A percentile compares a stretch with the other conserved stretches of the same genome.
phyloP scores from a whole-genome alignment of 2,113 vertebrate genomes.

The Oncorhynchus nerka region DNA sequence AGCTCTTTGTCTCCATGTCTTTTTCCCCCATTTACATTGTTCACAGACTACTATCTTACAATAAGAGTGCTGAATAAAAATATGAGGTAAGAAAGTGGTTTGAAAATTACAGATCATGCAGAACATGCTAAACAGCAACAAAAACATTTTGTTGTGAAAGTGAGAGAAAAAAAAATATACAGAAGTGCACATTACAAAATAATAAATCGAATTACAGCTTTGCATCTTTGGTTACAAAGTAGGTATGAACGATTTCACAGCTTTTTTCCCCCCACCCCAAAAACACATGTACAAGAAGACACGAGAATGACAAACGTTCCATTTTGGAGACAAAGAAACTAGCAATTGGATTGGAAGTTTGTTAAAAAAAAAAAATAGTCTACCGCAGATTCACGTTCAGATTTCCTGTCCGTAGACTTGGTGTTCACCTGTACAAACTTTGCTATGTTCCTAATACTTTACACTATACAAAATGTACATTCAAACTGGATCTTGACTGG shows the following conservation, averaged over 20 bases:
- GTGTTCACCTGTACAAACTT: conserved; percentile 84
- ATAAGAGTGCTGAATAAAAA: conserved; percentile 99
- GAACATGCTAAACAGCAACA: conserved; percentile 97
- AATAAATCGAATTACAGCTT: conserved; percentile 91
- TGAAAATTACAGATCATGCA: conserved; percentile 97
- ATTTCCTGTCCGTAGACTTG: conserved; percentile 77
- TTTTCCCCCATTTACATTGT: conserved; percentile 79
- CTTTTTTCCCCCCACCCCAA: conserved; percentile 74
- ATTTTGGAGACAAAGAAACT: conserved; percentile 72
- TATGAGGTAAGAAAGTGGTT: conserved; percentile 99
- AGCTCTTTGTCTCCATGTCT: conserved; percentile 67
- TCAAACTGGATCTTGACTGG: conserved; percentile 85
- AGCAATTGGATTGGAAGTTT: conserved; percentile 82
- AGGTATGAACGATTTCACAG: conserved; percentile 97
- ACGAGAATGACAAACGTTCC: conserved; percentile 78
- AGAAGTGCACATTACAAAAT: conserved; percentile 82
- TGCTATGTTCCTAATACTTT: conserved; percentile 88
- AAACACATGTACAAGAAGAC: conserved; percentile 31
- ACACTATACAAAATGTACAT: conserved; percentile 95
- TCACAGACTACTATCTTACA: conserved; percentile 92
- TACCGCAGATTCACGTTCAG: conserved; percentile 77
- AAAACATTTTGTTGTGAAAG: conserved; percentile 79
- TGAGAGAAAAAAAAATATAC: conserved; percentile 77
- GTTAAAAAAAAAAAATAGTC: conserved; percentile 81
- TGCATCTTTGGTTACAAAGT: conserved; percentile 99